Conservation (phyloP, 2,113 vertebrate genomes). For the Colaptes auratus region DNA sequence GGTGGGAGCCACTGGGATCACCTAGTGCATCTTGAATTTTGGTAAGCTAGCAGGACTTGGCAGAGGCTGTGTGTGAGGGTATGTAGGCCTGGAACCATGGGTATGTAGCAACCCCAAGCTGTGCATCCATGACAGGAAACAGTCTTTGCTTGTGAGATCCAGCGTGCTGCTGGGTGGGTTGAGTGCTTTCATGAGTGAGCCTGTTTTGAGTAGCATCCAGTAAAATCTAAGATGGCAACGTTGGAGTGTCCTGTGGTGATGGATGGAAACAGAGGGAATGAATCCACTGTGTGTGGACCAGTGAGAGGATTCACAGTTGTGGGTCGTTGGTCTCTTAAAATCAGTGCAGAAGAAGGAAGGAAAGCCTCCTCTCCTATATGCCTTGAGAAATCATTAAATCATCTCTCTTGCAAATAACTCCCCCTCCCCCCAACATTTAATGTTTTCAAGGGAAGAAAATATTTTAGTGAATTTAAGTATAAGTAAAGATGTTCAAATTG, state of each 20-base stretch:
- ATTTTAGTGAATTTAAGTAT: background rate
- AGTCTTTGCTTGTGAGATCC: background rate
- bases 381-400: background rate
- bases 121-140: background rate
- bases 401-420: background rate
- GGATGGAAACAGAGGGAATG: background rate
- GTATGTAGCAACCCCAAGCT: fast-evolving
- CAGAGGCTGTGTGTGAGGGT: fast-evolving
- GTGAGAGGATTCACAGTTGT: fast-evolving
- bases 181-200: background rate
- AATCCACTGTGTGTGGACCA: background rate
- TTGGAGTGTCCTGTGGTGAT: background rate
- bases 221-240: background rate
- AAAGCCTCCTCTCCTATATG: background rate
- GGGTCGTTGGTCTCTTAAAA: background rate
- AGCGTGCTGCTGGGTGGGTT: background rate
- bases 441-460: background rate
- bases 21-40: fast-evolving
- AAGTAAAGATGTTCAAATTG: background rate
- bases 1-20: background rate
- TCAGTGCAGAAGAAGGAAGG: background rate
- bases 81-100: background rate
- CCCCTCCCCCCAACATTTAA: background rate
- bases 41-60: background rate
- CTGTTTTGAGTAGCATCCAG: background rate